Evolutionary conservation across 2,797 vertebrate species (phyloP).

Genomic region (Channa striata): DNA sequence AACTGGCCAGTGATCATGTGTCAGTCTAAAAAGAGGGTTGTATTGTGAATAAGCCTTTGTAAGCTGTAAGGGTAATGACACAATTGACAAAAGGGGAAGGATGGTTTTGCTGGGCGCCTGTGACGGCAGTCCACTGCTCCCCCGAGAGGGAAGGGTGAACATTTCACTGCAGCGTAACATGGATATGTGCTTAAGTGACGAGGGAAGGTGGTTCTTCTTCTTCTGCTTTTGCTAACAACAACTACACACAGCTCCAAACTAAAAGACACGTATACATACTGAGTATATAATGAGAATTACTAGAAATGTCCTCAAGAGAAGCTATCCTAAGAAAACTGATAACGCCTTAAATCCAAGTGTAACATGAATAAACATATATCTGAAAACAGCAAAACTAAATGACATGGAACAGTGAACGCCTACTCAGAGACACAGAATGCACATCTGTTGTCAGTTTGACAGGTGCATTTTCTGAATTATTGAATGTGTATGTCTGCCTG

Average conservation of each 20-base stretch:
- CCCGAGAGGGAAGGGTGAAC: too few species aligned
- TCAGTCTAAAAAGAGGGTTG: too few species aligned
- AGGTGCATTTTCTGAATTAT: slow-evolving; percentile 24
- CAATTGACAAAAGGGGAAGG: not conserved
- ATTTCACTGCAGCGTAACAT: too few species aligned
- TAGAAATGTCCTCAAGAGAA: too few species aligned
- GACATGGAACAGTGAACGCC: not conserved
- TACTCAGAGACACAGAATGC: slow-evolving; percentile 9
- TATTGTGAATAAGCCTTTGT: too few species aligned
- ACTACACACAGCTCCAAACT: not conserved
- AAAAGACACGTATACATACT: too few species aligned
- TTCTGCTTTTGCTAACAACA: not conserved
- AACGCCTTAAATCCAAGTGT: not conserved
- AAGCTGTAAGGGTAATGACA: too few species aligned
- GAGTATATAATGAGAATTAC: too few species aligned
- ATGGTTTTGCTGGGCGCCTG: not conserved
- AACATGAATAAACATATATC: not conserved
- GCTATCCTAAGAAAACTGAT: too few species aligned
- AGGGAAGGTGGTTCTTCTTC: too few species aligned
- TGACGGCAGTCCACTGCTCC: too few species aligned
- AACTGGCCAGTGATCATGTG: not conserved
- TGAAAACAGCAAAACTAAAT: not conserved
- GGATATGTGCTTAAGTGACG: too few species aligned
- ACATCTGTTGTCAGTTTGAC: not conserved
- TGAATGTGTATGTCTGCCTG: slow-evolving; percentile 7